phyloP scores from a whole-genome alignment of 1,140 invertebrate genomes.

The Tetramorium simillimum region DNA sequence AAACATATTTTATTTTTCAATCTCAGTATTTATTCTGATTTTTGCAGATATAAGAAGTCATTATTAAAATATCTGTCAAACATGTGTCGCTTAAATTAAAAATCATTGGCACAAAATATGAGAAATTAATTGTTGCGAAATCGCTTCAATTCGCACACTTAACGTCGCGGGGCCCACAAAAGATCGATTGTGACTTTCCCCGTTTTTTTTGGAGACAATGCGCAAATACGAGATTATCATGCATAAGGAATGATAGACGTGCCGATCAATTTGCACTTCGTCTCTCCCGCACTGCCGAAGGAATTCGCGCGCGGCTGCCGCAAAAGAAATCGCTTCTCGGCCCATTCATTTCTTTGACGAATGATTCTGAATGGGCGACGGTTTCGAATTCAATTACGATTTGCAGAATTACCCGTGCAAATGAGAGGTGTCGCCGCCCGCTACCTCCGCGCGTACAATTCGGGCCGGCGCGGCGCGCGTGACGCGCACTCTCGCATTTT shows the following conservation, averaged over 20 bases:
- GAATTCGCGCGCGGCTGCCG: slow-evolving; percentile 35
- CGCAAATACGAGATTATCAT: slow-evolving; percentile 19
- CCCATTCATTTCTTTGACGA: slow-evolving; percentile 75
- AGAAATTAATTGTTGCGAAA: neutral
- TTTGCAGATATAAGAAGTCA: neutral
- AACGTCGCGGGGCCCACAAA: neutral
- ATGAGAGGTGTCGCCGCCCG: slow-evolving; percentile 56
- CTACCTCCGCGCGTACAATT: slow-evolving; percentile 47
- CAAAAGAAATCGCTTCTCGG: slow-evolving; percentile 64
- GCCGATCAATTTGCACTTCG: slow-evolving; percentile 69
- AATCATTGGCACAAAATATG: neutral
- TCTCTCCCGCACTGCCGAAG: slow-evolving; percentile 42
- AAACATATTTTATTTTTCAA: neutral
- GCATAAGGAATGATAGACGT: slow-evolving; percentile 29
- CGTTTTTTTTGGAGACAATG: neutral
- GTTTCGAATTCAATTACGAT: slow-evolving; percentile 75
- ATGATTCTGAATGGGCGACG: slow-evolving; percentile 58
- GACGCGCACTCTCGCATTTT: slow-evolving; percentile 18
- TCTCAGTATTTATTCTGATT: neutral
- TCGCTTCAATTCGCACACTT: neutral
- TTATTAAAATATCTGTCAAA: neutral
- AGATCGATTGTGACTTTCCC: neutral
- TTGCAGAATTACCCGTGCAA: slow-evolving; percentile 75
- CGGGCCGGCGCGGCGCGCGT: slow-evolving; percentile 20
- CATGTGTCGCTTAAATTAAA: neutral